phyloP scores from a whole-genome alignment of 2,797 vertebrate genomes.

The Bufotes viridis region DNA sequence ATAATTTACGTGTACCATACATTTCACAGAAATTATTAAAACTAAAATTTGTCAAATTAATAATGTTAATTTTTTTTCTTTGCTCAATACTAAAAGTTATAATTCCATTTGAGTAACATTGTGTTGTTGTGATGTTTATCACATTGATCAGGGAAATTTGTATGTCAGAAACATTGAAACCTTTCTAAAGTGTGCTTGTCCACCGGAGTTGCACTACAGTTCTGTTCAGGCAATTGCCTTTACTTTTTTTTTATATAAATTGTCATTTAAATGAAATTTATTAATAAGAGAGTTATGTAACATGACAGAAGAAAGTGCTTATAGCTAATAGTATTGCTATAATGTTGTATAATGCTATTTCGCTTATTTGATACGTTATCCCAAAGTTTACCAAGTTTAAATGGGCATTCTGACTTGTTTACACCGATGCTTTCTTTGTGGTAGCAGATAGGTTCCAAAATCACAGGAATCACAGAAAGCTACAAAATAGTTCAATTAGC shows the following conservation, averaged over 20 bases:
- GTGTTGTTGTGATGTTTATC: background rate
- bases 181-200: background rate
- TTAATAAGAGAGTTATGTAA: background rate
- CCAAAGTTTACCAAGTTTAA: background rate
- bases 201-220: background rate
- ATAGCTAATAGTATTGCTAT: background rate
- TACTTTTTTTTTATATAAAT: background rate
- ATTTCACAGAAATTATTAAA: constrained; percentile 16
- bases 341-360: background rate
- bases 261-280: background rate
- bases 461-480: no score
- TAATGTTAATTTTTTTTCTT: background rate
- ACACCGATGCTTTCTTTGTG: background rate
- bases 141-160: constrained; percentile 50
- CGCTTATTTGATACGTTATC: background rate
- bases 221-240: background rate
- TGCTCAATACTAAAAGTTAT: background rate
- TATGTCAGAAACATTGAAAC: constrained; percentile 21
- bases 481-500: background rate
- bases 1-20: constrained; percentile 21
- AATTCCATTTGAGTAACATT: background rate
- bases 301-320: background rate
- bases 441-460: background rate
- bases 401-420: constrained; percentile 5
- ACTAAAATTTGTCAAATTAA: background rate